phyloP scores from a whole-genome alignment of 2,113 vertebrate species.

The mouse (Mus musculus) region GRCm39 chr4:102308001-102308500 shows the following conservation, averaged over 20 bases:
- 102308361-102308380: neutral
- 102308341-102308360: slow-evolving; percentile 15
- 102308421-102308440: neutral
- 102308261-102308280: neutral
- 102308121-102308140: neutral
- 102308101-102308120: neutral
- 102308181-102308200: neutral
- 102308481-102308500: neutral
- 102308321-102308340: neutral
- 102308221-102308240: neutral
- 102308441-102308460: neutral
- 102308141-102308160: neutral
- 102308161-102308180: neutral
- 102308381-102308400: neutral
- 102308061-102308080: neutral
- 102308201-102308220: neutral
- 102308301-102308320: neutral
- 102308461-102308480: neutral
- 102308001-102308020: neutral
- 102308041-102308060: neutral
- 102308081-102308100: neutral
- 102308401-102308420: neutral
- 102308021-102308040: slow-evolving; percentile 39
- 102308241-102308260: slow-evolving; percentile 1
- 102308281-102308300: neutral